A percentile compares a stretch with the other conserved stretches of the same genome.
These are phyloP conservation scores for Diglossa brunneiventris DNA, from an alignment of 2,113 vertebrate genomes.

Conservation along the genomic window DNA sequence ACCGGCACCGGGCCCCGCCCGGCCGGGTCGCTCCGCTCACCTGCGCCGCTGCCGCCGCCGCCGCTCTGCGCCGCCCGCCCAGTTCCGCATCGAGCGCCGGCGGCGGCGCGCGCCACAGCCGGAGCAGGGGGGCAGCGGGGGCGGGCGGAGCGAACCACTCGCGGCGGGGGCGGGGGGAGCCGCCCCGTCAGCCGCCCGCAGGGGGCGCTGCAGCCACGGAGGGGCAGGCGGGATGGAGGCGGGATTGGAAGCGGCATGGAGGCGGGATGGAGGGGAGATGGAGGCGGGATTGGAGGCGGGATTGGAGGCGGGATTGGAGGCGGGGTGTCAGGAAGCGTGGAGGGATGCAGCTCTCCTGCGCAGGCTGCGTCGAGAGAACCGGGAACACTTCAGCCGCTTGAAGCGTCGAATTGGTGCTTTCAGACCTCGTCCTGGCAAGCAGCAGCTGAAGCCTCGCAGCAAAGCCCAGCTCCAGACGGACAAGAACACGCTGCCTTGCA, in stretches of 20 bases:
- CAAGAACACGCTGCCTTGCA: rapidly evolving
- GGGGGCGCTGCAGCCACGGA: background rate
- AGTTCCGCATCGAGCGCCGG: too few relatives aligned
- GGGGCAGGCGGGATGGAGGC: background rate
- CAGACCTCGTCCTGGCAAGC: background rate
- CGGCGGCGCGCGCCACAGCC: too few relatives aligned
- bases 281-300: background rate
- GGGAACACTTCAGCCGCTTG: rapidly evolving
- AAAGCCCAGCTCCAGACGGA: rapidly evolving
- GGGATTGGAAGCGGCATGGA: too few relatives aligned
- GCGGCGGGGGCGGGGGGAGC: too few relatives aligned
- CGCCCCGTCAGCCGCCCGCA: background rate
- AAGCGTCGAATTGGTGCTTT: rapidly evolving
- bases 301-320: rapidly evolving
- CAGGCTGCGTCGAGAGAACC: rapidly evolving
- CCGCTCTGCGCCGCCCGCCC: too few relatives aligned
- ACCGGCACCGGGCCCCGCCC: background rate
- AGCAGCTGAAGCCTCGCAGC: background rate
- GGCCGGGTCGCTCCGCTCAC: background rate
- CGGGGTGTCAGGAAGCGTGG: rapidly evolving
- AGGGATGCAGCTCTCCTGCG: rapidly evolving
- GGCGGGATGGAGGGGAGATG: background rate
- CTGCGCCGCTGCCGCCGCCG: background rate
- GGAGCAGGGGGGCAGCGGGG: too few relatives aligned
- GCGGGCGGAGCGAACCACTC: too few relatives aligned